A percentile compares a stretch with the other conserved stretches of the same genome.
Evolutionary conservation across 2,797 vertebrate species (phyloP).

Genomic region (Dermochelys coriacea): DNA sequence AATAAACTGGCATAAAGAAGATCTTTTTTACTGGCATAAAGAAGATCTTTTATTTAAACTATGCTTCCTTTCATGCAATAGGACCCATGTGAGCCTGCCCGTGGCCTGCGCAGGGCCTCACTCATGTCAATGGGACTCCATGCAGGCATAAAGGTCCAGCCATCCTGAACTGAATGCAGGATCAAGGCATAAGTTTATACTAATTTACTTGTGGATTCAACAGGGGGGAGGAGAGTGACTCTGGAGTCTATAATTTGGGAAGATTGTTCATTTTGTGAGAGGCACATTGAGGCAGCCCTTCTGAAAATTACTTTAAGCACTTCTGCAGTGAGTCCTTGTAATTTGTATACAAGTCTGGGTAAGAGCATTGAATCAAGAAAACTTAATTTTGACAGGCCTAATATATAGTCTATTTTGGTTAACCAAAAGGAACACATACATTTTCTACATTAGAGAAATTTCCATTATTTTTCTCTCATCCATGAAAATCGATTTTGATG

Average conservation of each 20-base stretch:
- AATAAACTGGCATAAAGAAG: not conserved
- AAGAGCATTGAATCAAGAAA: constrained; percentile 85
- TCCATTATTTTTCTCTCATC: constrained; percentile 98
- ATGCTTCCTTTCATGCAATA: not conserved
- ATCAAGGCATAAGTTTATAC: not conserved
- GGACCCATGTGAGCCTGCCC: not conserved
- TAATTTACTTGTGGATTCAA: constrained; percentile 23
- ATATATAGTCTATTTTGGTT: constrained; percentile 98
- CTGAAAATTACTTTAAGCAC: constrained; percentile 42
- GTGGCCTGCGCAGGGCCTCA: not conserved
- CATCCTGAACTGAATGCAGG: not conserved
- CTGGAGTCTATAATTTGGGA: constrained; percentile 29
- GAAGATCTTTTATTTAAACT: not conserved
- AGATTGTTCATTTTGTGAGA: constrained; percentile 48
- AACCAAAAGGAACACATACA: constrained; percentile 99
- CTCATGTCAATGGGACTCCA: not conserved
- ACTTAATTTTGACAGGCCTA: constrained; percentile 94
- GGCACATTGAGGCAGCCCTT: constrained; percentile 9
- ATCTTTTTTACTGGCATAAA: not conserved
- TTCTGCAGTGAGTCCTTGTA: constrained; percentile 46
- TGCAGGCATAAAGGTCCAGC: not conserved
- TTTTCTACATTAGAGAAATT: constrained; percentile 99
- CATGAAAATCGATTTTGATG: constrained; percentile 99
- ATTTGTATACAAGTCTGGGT: constrained; percentile 78
- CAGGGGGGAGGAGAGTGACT: not conserved